Percentiles rank a stretch among this genome's conserved stretches.
These are phyloP conservation scores for Polyergus mexicanus DNA, from an alignment of 1,140 invertebrate species.

Conservation along the genomic window DNA sequence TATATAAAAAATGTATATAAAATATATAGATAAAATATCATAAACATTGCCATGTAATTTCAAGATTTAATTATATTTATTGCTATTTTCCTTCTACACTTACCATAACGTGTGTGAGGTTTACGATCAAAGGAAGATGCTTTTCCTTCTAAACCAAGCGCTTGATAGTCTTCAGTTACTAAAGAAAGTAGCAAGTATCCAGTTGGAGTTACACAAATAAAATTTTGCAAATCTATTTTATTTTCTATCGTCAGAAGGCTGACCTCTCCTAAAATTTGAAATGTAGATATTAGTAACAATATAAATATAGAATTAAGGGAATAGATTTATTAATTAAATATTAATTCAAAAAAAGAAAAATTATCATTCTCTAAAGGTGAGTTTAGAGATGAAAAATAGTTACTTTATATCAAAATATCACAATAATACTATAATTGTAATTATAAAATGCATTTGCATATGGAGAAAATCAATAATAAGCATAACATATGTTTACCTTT, in stretches of 20 bases:
- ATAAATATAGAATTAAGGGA: background rate
- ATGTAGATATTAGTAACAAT: slow-evolving; percentile 35
- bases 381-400: background rate
- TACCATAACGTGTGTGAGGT: slow-evolving; percentile 86
- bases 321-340: background rate
- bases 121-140: slow-evolving; percentile 84
- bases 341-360: background rate
- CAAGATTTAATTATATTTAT: slow-evolving; percentile 70
- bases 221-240: slow-evolving; percentile 87
- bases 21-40: slow-evolving; percentile 63
- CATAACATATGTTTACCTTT: slow-evolving; percentile 79
- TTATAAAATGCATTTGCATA: background rate
- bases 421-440: background rate
- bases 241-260: slow-evolving; percentile 84
- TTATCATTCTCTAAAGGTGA: background rate
- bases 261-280: slow-evolving; percentile 84
- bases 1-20: slow-evolving; percentile 43
- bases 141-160: slow-evolving; percentile 87
- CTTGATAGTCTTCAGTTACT: slow-evolving; percentile 85
- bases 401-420: background rate
- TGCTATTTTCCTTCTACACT: slow-evolving; percentile 79
- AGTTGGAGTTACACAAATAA: slow-evolving; percentile 85
- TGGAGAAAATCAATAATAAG: background rate
- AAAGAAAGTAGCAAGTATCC: slow-evolving; percentile 87
- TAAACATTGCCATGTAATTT: slow-evolving; percentile 31